These are phyloP conservation scores for Nymphalis c-album DNA, from an alignment of 2,888 invertebrate genomes.

Conservation along the genomic window DNA sequence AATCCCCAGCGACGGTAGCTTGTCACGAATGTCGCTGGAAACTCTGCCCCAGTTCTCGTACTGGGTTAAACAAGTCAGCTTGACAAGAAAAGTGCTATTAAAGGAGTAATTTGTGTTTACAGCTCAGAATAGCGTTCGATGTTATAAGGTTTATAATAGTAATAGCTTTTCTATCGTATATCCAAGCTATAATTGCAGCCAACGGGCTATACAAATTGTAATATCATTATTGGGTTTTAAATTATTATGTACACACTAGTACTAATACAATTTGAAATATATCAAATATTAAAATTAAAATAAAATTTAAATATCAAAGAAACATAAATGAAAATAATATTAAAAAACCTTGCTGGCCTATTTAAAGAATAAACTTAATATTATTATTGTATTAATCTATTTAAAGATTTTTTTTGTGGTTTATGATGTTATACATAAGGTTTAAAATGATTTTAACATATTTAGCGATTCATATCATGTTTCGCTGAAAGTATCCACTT, in stretches of 20 bases:
- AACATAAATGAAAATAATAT: neutral
- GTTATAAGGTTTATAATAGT: neutral
- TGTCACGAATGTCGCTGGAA: slow-evolving; percentile 32
- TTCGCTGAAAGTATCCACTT: slow-evolving; percentile 41
- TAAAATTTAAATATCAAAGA: too few relatives aligned
- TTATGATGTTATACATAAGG: slow-evolving; percentile 11
- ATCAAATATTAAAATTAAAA: too few relatives aligned
- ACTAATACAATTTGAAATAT: neutral
- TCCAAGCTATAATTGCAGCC: slow-evolving; percentile 1
- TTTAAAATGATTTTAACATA: slow-evolving; percentile 8
- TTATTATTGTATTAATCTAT: slow-evolving; percentile 14
- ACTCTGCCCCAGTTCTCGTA: slow-evolving; percentile 38
- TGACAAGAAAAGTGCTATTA: slow-evolving; percentile 35
- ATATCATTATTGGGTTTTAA: too few relatives aligned
- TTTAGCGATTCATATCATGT: slow-evolving; percentile 21
- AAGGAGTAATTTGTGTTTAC: slow-evolving; percentile 34
- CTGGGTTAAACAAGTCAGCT: slow-evolving; percentile 34
- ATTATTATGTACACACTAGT: too few relatives aligned
- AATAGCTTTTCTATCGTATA: slow-evolving; percentile 14
- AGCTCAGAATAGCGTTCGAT: slow-evolving; percentile 14
- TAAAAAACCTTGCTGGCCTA: neutral
- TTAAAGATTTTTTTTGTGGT: neutral
- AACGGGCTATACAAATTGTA: too few relatives aligned
- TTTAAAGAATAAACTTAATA: slow-evolving; percentile 16
- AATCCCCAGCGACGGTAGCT: slow-evolving; percentile 20